Base-by-base conservation (phyloP, 2,888 invertebrate species). In the Dascillus cervinus region DNA sequence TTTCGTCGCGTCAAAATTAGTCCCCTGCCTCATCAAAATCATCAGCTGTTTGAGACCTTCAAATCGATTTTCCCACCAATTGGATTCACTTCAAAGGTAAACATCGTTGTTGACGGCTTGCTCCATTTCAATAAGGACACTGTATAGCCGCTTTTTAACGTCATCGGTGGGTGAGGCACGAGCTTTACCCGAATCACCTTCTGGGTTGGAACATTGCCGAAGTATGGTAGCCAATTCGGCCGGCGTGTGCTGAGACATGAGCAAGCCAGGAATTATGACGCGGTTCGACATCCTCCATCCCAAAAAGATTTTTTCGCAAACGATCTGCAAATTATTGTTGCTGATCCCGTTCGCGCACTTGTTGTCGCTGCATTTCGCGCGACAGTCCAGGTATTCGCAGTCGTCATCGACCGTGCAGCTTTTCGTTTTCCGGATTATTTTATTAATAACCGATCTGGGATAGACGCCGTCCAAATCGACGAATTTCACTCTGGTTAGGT, bases 351-450 rank as follows among this genome's bases (percentile, higher is more conserved):
- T 58, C 28, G 69, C 64, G 58, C 82, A 82, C 43, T 64, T 69
- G 13, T 64, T 60, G 5, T 62, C 67, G 46, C 76, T 69, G 53
- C 82, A 82, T 34, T 67, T 60, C 0, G 78, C 76, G 22, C 74
- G 64, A 50, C 82, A 82, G 49, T 82, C 80, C 44, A 73, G 73
- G 52, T 74, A 74, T 54, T 77, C 73, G 59, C 82, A 82, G 48
- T 82, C 80, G 26, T 69, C 67, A 52, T 82, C 73, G 12, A 54
- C 58, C 5, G 63, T 58, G 54, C 82, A 82, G 11, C 44, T 45
- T 6, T 47, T 45, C 3, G 53, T 50, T 43, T 67, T 66, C 6
- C 62, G 63, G 6, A 70, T 66, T 13, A 75, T 58, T 28, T 59
- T 65, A 46, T 67, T 67, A 4, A 71, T 64, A 12, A 74, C 62